Percentiles rank a stretch among this genome's conserved stretches.
Evolutionary conservation across 1,140 invertebrate species (phyloP).

Genomic region (Penaeus indicus): DNA sequence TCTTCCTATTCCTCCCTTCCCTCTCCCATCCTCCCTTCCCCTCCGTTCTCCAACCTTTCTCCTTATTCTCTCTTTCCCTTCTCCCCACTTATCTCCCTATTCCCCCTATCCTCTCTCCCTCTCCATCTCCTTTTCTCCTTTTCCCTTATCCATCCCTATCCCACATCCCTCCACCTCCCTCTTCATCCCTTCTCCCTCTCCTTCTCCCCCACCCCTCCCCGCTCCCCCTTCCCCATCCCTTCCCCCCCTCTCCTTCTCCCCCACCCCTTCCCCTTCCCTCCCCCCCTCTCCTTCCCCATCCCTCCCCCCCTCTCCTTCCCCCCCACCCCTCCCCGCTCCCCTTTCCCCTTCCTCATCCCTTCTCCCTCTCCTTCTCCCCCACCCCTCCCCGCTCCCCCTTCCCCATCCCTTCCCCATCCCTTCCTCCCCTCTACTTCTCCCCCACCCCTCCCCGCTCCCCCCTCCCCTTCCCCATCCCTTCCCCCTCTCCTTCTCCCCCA

Average conservation of each 20-base stretch:
- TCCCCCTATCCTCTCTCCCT: slow-evolving; percentile 17
- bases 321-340: background rate
- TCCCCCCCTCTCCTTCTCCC: background rate
- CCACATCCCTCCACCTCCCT: background rate
- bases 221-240: background rate
- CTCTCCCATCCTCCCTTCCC: background rate
- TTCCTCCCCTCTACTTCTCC: background rate
- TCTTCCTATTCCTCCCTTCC: background rate
- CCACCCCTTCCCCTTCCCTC: background rate
- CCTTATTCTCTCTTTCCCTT: background rate
- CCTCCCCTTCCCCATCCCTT: background rate
- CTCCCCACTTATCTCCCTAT: background rate
- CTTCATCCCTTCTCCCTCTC: too few species aligned
- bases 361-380: too few species aligned
- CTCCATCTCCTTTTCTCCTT: background rate
- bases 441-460: background rate
- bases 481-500: background rate
- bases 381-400: background rate
- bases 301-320: background rate
- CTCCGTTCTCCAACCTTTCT: background rate
- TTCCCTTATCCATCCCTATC: background rate
- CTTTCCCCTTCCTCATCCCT: background rate
- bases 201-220: background rate
- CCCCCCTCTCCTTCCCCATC: background rate
- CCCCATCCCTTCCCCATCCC: background rate